A percentile compares a stretch with the other conserved stretches of the same genome.
Conservation (phyloP, 2,797 vertebrate genomes). For the Gadopsis bispinosus region DNA sequence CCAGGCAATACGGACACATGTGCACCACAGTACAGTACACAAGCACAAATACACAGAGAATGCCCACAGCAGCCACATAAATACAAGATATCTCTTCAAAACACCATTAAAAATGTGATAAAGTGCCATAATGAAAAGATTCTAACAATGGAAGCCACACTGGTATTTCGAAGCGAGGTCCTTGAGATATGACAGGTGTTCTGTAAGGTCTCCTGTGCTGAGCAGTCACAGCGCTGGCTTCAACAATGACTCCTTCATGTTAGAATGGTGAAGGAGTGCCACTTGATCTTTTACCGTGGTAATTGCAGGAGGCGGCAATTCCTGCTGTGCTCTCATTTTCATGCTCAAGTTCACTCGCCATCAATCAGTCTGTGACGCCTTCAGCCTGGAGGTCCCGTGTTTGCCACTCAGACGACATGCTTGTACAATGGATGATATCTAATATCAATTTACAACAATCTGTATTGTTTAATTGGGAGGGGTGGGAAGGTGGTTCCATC, state of each 20-base stretch:
- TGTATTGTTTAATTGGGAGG: constrained; percentile 10
- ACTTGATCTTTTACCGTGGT: constrained; percentile 61
- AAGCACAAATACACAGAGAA: constrained; percentile 36
- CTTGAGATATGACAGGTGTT: constrained; percentile 33
- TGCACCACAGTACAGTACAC: constrained; percentile 43
- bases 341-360: constrained; percentile 58
- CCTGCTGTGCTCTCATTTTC: constrained; percentile 62
- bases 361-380: constrained; percentile 40
- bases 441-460: constrained; percentile 30
- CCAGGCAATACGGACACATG: constrained; percentile 60
- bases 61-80: constrained; percentile 11
- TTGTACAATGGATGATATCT: constrained; percentile 1
- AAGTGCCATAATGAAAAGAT: constrained; percentile 20
- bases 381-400: constrained; percentile 12
- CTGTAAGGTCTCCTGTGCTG: background rate
- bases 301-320: constrained; percentile 44
- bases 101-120: constrained; percentile 11
- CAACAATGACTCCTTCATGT: constrained; percentile 27
- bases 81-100: constrained; percentile 17
- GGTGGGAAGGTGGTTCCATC: background rate
- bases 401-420: constrained; percentile 13
- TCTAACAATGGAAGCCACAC: constrained; percentile 3
- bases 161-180: constrained; percentile 13
- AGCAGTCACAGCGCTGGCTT: constrained; percentile 8
- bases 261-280: constrained; percentile 17